Base-by-base conservation (phyloP, 1,140 invertebrate species). In the Camponotus floridanus region DNA sequence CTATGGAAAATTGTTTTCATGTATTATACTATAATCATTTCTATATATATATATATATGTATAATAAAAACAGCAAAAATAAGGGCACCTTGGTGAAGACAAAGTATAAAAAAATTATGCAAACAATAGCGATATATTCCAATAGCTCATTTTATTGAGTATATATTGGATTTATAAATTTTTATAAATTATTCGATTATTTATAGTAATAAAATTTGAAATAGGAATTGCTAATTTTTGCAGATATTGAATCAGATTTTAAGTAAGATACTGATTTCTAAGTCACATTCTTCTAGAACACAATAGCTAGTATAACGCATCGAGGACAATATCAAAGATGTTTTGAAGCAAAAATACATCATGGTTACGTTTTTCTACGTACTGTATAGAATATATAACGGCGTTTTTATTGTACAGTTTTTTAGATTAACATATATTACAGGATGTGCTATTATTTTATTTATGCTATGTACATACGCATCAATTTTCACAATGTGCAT, bases 11-110 rank as follows among this genome's bases (percentile, higher is more conserved):
- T 78, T 74, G 64, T 88, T 76, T 59, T 45, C 65, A 55, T 61
- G 21, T n/a, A 88, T 48, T 45, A 21, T 15, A 55, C 9, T 51
- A 51, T 51, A 51, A 51, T 51, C 15, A 4, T 51, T 79, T 65
- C 39, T 8, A 51, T 21, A 5, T 15, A 51, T 51, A 70, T n/a
- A 33, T 8, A 51, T 21, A 5, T 62, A 74, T 13, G 15, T 48
- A 48, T 3, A 18, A 61, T 45, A 73, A 83, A 61, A 36, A 71
- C 68, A 45, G 42, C 33, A 59, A 85, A 88, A 15, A 45, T 26
- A 79, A 90, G 89, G 87, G 87, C 89, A 91, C 85, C 73, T 89
- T 88, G 89, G 71, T 87, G 76, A 90, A 88, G 87, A 87, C 65
- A 55, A 90, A 90, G 85, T 88, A 91, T 88, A 88, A 84, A 78